Conservation (phyloP, 2,888 invertebrate genomes). For the Disparrhopalites patrizii region DNA sequence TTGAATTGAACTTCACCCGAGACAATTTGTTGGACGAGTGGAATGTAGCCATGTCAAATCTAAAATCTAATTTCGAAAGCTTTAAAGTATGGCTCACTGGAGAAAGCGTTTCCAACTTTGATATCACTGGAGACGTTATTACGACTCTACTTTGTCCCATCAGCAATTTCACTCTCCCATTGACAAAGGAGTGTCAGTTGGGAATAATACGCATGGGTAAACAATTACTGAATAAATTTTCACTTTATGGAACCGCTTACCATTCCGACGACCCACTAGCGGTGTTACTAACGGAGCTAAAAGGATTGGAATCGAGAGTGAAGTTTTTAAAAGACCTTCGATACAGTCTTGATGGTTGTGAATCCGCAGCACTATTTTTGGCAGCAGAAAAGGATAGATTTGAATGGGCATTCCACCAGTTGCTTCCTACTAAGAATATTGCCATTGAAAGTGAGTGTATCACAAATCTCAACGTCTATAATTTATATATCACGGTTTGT, state of each 20-base stretch:
- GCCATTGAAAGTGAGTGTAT: background rate
- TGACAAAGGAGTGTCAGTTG: conserved; percentile 13
- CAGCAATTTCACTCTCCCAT: conserved; percentile 24
- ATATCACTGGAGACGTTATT: conserved; percentile 8
- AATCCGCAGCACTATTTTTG: conserved; percentile 19
- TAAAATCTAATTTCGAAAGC: background rate
- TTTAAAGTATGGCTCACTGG: conserved; percentile 22
- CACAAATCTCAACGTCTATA: too few relatives aligned
- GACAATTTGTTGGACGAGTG: conserved; percentile 21
- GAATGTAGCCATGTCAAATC: conserved; percentile 11
- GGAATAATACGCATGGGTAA: conserved; percentile 16
- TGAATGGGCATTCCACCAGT: conserved; percentile 22
- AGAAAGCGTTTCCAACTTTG: background rate
- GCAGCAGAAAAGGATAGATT: conserved; percentile 23
- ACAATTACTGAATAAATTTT: conserved; percentile 1
- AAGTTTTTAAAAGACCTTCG: conserved; percentile 24
- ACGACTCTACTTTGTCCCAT: conserved; percentile 22
- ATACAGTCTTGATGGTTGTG: conserved; percentile 20
- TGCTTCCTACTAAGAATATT: background rate
- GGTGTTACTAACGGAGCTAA: conserved; percentile 17
- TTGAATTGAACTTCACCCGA: background rate
- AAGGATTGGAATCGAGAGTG: conserved; percentile 11
- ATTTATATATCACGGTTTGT: too few relatives aligned
- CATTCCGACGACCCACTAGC: conserved; percentile 14
- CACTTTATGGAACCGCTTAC: background rate